Evolutionary conservation across 2,888 invertebrate species (phyloP), one percentile per base, ranked within the genome.

Genomic region (Athalia circularis): DNA sequence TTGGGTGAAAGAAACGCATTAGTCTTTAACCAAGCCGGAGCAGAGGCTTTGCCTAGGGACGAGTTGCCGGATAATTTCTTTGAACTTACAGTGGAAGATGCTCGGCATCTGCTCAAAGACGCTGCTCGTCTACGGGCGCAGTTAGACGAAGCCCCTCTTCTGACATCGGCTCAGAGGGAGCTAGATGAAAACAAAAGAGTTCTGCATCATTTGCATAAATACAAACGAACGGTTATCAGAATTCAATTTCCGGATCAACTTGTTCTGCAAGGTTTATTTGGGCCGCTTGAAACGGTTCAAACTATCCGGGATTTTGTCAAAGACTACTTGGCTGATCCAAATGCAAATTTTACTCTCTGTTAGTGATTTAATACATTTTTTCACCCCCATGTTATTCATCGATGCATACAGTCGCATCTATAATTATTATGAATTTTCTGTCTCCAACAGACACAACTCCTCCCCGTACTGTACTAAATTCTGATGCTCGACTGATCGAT

Each of bases 31-130:
- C 93, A 93, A 86, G 92, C 93, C 57, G 92, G 93, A 79, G 88
- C 90, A 11, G 85, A 88, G 83, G 91, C 93, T 75, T 87, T 91
- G 77, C 92, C 93, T 50, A 93, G 94, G 82, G 94, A 95, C 74
- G 96, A 97, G 78, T 90, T 95, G 57, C 95, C 96, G 0, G 97
- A 98, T 90, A 95, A 96, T 72, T 98, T 98, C 90, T 98, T 96
- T 89, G 96, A 97, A 81, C 90, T 98, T 62, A 96, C 96, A 1
- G 92, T 96, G 64, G 93, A 94, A 79, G 98, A 98, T 92, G 94
- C 97, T 0, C 94, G 94, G 85, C 92, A 92, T 86, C 92, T 98
- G 79, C 92, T 96, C 78, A 92, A 93, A 76, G 96, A 97, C 86
- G 92, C 96, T 52, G 95, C 94, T 86, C 93, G 93, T 85, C 92